Conservation (phyloP, 2,113 vertebrate species). For the Oenanthe oenanthe region DNA sequence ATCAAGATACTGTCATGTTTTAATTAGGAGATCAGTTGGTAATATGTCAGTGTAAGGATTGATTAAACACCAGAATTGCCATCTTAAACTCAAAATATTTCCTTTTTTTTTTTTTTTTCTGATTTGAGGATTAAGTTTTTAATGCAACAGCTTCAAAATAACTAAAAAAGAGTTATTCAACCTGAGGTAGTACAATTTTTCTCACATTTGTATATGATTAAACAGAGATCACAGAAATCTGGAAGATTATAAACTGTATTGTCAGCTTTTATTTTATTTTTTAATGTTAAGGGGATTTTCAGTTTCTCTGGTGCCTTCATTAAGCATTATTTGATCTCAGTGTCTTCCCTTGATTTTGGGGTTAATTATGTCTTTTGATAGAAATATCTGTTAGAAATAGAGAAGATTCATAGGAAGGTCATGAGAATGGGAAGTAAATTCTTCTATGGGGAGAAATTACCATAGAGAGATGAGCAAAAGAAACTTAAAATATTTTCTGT, state of each 20-base stretch:
- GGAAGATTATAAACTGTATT: background rate
- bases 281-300: background rate
- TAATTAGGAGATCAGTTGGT: slow-evolving; percentile 47
- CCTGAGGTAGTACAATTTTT: background rate
- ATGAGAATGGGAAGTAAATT: background rate
- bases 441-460: background rate
- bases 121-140: background rate
- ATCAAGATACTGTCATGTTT: slow-evolving; percentile 44
- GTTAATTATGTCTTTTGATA: background rate
- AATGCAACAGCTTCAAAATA: background rate
- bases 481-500: background rate
- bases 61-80: slow-evolving; percentile 22
- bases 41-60: slow-evolving; percentile 19
- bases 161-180: background rate
- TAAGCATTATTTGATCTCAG: background rate
- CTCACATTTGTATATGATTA: background rate
- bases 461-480: background rate
- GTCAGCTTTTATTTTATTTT: background rate
- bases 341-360: background rate
- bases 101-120: background rate
- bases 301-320: background rate
- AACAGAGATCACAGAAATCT: background rate
- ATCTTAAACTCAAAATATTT: slow-evolving; percentile 1
- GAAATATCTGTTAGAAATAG: background rate
- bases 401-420: background rate